Conservation (phyloP, 2,797 vertebrate genomes). For the Acrossocheilus fasciatus region DNA sequence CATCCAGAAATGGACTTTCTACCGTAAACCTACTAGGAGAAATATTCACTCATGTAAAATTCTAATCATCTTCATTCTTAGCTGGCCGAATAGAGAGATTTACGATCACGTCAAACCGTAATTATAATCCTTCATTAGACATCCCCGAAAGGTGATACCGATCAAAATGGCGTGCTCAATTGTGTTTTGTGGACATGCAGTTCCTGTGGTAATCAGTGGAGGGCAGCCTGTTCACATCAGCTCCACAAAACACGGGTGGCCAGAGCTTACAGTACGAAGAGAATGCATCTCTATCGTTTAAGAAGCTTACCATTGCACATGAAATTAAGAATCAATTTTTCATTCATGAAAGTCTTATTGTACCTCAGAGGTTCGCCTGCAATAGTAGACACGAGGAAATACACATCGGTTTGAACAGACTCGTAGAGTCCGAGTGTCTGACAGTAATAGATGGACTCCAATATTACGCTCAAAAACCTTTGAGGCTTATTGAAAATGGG, state of each 20-base stretch:
- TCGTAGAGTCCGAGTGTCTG: slow-evolving; percentile 44
- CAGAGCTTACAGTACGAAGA: slow-evolving; percentile 11
- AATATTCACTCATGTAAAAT: background rate
- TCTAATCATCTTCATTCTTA: background rate
- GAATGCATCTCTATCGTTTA: slow-evolving; percentile 48
- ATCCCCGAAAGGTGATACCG: background rate
- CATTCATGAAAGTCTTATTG: slow-evolving; percentile 56
- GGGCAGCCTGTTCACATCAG: slow-evolving; percentile 74
- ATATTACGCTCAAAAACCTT: slow-evolving; percentile 59
- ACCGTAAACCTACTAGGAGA: background rate
- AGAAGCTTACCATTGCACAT: slow-evolving; percentile 45
- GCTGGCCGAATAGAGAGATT: background rate
- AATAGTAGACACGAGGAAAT: slow-evolving; percentile 47
- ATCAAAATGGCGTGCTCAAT: background rate
- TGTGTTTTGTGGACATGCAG: slow-evolving; percentile 61
- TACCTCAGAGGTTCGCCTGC: slow-evolving; percentile 47
- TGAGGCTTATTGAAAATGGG: slow-evolving; percentile 58
- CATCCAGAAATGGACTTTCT: background rate
- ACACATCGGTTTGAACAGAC: slow-evolving; percentile 48
- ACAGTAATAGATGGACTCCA: slow-evolving; percentile 63
- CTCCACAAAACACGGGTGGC: slow-evolving; percentile 45
- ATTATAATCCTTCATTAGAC: background rate
- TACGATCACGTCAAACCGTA: background rate
- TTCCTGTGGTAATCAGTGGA: slow-evolving; percentile 74
- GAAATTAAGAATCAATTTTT: slow-evolving; percentile 60